Conservation (phyloP, 1,140 invertebrate genomes). For the Ips typographus region DNA sequence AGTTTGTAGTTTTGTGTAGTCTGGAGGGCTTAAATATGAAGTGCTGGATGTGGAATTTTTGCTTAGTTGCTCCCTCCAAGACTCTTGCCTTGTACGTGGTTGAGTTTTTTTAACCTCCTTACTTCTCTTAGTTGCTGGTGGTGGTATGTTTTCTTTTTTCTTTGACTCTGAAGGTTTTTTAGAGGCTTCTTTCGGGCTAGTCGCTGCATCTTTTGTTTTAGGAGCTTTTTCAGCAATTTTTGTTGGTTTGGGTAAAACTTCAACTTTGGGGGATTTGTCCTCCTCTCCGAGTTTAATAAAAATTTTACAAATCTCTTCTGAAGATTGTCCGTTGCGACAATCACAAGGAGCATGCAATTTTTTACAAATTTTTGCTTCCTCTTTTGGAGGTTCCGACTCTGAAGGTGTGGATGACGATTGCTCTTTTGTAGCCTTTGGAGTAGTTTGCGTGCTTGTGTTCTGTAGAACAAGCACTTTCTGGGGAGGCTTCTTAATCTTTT, state of each 20-base stretch:
- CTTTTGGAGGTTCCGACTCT: neutral
- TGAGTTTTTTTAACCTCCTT: neutral
- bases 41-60: conserved; percentile 45
- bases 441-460: conserved; percentile 49
- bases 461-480: conserved; percentile 42
- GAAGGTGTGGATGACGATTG: conserved; percentile 14
- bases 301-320: conserved; percentile 47
- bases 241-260: conserved; percentile 25
- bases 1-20: conserved; percentile 32
- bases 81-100: conserved; percentile 1
- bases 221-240: conserved; percentile 1
- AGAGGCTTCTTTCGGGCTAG: conserved; percentile 4
- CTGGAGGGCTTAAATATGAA: conserved; percentile 49
- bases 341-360: conserved; percentile 35
- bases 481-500: conserved; percentile 29
- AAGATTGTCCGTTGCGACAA: conserved; percentile 18
- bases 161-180: conserved; percentile 8
- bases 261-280: conserved; percentile 39
- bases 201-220: conserved; percentile 1
- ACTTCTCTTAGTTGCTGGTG: neutral
- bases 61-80: conserved; percentile 46
- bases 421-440: conserved; percentile 40
- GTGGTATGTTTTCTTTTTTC: neutral
- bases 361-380: conserved; percentile 25
- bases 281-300: conserved; percentile 48